Percentiles rank a stretch among this genome's conserved stretches.
These are phyloP conservation scores for Axea sp. DNA, from an alignment of 2,888 invertebrate genomes.

Conservation along the genomic window DNA sequence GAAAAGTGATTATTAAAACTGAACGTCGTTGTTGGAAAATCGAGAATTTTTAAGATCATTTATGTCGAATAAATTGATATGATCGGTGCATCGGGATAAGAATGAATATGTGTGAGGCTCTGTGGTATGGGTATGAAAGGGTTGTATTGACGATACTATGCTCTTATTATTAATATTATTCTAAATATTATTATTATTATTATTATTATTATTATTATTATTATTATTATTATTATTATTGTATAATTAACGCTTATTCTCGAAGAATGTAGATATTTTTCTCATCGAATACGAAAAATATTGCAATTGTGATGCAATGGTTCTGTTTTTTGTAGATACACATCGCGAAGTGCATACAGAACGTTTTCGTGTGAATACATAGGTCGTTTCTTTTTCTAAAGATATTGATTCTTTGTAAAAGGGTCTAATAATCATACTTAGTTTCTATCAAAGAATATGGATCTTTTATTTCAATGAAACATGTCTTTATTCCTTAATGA, in stretches of 20 bases:
- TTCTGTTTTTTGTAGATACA: conserved; percentile 80
- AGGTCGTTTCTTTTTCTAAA: conserved; percentile 77
- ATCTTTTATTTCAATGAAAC: conserved; percentile 40
- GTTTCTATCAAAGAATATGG: conserved; percentile 78
- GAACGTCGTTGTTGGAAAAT: conserved; percentile 4
- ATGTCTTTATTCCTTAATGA: neutral
- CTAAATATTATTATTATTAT: conserved; percentile 69
- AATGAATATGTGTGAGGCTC: conserved; percentile 36
- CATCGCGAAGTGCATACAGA: conserved; percentile 72
- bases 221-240: conserved; percentile 70
- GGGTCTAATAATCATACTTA: conserved; percentile 80
- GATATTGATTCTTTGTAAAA: conserved; percentile 80
- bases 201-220: conserved; percentile 68
- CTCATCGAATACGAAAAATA: conserved; percentile 70
- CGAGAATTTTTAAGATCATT: neutral
- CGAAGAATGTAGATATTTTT: conserved; percentile 76
- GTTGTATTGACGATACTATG: conserved; percentile 26
- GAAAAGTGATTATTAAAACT: conserved; percentile 6
- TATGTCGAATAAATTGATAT: conserved; percentile 1
- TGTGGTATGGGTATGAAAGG: conserved; percentile 49
- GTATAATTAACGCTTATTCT: conserved; percentile 68
- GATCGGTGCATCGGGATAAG: conserved; percentile 27
- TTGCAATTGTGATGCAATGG: conserved; percentile 77
- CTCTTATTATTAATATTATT: conserved; percentile 66
- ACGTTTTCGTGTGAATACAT: conserved; percentile 78